Conservation (phyloP, 2,888 invertebrate species). For the Sceliomorpha sp. region DNA sequence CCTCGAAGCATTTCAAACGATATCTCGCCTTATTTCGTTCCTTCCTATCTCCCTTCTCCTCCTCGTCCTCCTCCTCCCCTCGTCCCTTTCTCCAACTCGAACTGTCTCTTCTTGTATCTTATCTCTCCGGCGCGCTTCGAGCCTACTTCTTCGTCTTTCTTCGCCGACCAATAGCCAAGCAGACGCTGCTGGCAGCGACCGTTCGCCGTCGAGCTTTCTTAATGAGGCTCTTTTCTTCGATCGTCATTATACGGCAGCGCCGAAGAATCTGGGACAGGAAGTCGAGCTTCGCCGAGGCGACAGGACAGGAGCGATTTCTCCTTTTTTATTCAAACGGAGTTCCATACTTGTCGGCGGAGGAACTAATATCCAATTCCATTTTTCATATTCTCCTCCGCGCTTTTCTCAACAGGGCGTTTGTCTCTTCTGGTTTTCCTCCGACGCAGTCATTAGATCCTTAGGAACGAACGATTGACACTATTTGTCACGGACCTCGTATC, state of each 20-base stretch:
- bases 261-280: slow-evolving; percentile 59
- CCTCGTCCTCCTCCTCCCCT: slow-evolving; percentile 26
- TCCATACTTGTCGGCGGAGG: too few relatives aligned
- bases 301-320: too few relatives aligned
- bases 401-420: too few relatives aligned
- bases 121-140: slow-evolving; percentile 17
- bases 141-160: slow-evolving; percentile 29
- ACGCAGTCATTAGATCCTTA: too few relatives aligned
- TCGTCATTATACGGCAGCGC: slow-evolving; percentile 55
- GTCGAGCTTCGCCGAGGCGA: too few relatives aligned
- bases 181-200: too few relatives aligned
- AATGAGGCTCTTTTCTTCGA: slow-evolving; percentile 57
- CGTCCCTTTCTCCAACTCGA: slow-evolving; percentile 13
- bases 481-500: too few relatives aligned
- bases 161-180: slow-evolving; percentile 35
- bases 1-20: slow-evolving; percentile 6
- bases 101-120: slow-evolving; percentile 30
- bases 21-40: slow-evolving; percentile 25
- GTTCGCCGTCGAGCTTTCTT: slow-evolving; percentile 31
- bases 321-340: too few relatives aligned
- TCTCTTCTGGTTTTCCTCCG: too few relatives aligned
- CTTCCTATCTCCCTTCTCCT: slow-evolving; percentile 20
- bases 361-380: too few relatives aligned
- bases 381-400: too few relatives aligned
- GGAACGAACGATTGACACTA: too few relatives aligned